Conservation (phyloP, 2,888 invertebrate species). For the Meiosimyza decipiens region DNA sequence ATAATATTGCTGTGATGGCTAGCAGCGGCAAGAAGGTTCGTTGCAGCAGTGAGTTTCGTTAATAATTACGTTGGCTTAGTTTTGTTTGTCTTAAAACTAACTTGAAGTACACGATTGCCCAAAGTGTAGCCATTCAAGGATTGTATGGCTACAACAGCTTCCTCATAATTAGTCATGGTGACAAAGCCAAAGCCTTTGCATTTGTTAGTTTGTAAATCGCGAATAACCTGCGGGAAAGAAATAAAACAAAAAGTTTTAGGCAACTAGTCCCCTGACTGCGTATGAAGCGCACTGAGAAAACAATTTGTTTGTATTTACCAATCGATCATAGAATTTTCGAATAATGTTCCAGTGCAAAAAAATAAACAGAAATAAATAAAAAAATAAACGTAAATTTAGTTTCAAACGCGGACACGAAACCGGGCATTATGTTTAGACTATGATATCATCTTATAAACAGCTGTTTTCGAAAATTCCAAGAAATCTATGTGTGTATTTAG, state of each 20-base stretch:
- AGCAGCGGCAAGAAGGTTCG: conserved; percentile 46
- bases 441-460: no score
- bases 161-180: conserved; percentile 98
- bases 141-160: conserved; percentile 95
- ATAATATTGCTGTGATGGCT: conserved; percentile 34
- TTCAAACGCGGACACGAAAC: no score
- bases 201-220: conserved; percentile 95
- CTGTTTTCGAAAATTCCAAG: no score
- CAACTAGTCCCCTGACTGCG: background rate
- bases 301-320: background rate
- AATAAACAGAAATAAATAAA: background rate
- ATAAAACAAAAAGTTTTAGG: background rate
- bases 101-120: conserved; percentile 95
- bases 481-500: no score
- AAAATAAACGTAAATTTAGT: background rate
- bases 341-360: background rate
- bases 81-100: conserved; percentile 96
- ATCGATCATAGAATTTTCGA: no score
- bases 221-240: conserved; percentile 74
- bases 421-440: no score
- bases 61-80: conserved; percentile 73
- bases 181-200: conserved; percentile 99
- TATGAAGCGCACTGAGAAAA: background rate
- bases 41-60: conserved; percentile 64
- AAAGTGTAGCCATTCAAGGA: conserved; percentile 95